These are phyloP conservation scores for Meiosimyza platycephala DNA, from an alignment of 2,888 invertebrate species.

Conservation along the genomic window DNA sequence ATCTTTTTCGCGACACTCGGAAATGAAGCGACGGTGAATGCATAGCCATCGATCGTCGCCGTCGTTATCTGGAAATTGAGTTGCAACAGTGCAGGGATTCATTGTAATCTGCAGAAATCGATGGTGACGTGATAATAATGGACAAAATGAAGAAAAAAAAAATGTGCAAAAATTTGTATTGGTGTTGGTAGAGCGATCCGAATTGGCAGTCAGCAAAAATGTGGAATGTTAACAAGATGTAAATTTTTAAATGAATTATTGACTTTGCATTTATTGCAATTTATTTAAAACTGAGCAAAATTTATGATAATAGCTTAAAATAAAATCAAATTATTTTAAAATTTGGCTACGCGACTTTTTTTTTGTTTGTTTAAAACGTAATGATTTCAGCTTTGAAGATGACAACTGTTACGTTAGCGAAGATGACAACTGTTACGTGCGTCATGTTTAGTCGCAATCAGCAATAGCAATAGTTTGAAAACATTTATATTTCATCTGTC, in stretches of 20 bases:
- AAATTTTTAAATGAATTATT: neutral
- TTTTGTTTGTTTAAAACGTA: conserved; percentile 15
- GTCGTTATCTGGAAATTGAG: conserved; percentile 79
- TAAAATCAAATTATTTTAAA: neutral
- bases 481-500: no score
- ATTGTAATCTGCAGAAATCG: conserved; percentile 61
- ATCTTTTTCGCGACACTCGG: conserved; percentile 88
- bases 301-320: neutral
- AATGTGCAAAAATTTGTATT: neutral
- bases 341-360: conserved; percentile 8
- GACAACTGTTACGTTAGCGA: conserved; percentile 10
- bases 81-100: conserved; percentile 80
- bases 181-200: conserved; percentile 5
- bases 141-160: neutral
- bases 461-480: no score
- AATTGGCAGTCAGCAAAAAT: conserved; percentile 12
- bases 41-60: conserved; percentile 87
- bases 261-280: neutral
- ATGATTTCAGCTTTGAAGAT: neutral
- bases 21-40: conserved; percentile 82
- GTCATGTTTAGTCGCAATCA: no score
- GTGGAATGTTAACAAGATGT: neutral
- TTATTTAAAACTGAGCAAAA: neutral
- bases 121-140: neutral
- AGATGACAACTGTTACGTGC: conserved; percentile 9